Base-by-base conservation (phyloP, 2,888 invertebrate genomes). In the Sympetrum striolatum region DNA sequence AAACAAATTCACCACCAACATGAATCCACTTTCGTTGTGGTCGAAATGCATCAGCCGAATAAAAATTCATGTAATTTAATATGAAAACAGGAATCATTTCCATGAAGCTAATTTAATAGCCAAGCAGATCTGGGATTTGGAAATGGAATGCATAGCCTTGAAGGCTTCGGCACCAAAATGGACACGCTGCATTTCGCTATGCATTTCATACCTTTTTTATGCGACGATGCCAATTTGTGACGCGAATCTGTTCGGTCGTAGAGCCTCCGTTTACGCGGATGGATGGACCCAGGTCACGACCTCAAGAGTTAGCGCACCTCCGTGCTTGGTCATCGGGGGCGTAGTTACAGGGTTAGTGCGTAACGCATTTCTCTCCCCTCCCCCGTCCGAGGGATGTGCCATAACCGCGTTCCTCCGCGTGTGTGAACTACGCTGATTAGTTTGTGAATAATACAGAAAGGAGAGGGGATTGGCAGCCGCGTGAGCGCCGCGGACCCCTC, bases 361-460 rank as follows among this genome's bases (percentile, higher is more conserved):
- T 64, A n/a, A 64, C 64, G 64, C 64, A 64, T 60, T 60, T 60
- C 60, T 60, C 60, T 60, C 60, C 25, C 64, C 22, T 25, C 25
- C 64, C n/a, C 58, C 22, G 15, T 64, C 12, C n/a, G 25, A 64
- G 64, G 64, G 64, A 22, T 64, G 25, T 25, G 5, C 48, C 25
- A 8, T 53, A 31, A 53, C 81, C 81, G 15, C 58, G 22, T 37
- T 58, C 60, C 37, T 53, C 82, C 35, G 18, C 31, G 58, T 35
- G 82, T 58, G 82, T 86, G 60, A 86, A 86, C 60, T 22, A 60
- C 86, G 86, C 60, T 86, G 86, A 86, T 86, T 86, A 86, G 86
- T 86, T 60, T 86, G 86, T 86, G 86, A 86, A 86, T 86, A 86
- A 86, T 86, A 39, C 58, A 86, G 48, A 31, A 31, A 14, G 73